Percentiles rank a stretch among this genome's conserved stretches.
Conservation (phyloP, 1,140 invertebrate species). For the Diachasma alloeum region DNA sequence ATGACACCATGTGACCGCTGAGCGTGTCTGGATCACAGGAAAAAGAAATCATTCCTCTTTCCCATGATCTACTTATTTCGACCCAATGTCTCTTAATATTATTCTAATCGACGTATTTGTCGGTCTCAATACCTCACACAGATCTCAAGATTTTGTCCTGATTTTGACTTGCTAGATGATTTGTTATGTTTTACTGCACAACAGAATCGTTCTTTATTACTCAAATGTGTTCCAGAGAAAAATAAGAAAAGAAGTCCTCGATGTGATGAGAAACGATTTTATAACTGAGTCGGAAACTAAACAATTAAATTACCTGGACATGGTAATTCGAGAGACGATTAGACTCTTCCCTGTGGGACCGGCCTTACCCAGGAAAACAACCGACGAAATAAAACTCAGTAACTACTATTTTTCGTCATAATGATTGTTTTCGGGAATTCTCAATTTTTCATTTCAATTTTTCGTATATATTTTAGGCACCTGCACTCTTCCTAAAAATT, state of each 20-base stretch:
- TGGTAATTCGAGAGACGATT: constrained; percentile 70
- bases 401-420: neutral
- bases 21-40: too few species aligned
- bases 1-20: too few species aligned
- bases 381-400: constrained; percentile 57
- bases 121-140: too few species aligned
- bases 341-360: constrained; percentile 70
- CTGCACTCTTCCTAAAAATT: constrained; percentile 34
- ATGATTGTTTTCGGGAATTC: neutral
- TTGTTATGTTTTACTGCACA: too few species aligned
- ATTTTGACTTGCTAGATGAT: too few species aligned
- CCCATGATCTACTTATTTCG: too few species aligned
- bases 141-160: too few species aligned
- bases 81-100: too few species aligned
- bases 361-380: constrained; percentile 62
- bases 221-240: constrained; percentile 36
- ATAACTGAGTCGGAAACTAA: constrained; percentile 67
- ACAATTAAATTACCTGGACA: constrained; percentile 69
- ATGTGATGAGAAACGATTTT: constrained; percentile 61
- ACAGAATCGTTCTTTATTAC: too few species aligned
- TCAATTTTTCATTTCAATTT: neutral
- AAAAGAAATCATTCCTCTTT: too few species aligned
- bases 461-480: constrained; percentile 24
- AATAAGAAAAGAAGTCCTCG: constrained; percentile 64
- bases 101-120: too few species aligned